Evolutionary conservation across 2,113 vertebrate species (phyloP), one percentile per base, ranked within the genome.

Genomic region (Ardeotis arabs): DNA sequence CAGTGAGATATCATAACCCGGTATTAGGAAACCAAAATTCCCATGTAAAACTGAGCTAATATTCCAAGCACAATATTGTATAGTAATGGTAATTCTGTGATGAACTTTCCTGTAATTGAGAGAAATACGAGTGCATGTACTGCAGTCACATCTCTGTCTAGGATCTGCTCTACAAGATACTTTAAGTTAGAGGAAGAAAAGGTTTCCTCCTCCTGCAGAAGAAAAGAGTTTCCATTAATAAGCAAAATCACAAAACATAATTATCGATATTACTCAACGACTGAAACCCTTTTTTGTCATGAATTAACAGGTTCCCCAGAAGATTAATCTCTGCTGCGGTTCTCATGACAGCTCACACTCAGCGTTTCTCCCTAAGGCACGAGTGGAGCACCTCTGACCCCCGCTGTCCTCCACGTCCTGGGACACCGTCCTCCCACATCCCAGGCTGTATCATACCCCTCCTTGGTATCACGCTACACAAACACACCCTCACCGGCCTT

Each of bases 391-490:
- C 44, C 53, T 60, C 23, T 83, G 75, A 87, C 33, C 64, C 22
- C 0, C 0, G 0, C 52, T 56, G 66, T 55, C 77, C 68, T 77
- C 37, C 66, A 28, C 0, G 1, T 59, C 68, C 50, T 78, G 60
- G 55, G 35, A 64, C 85, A 81, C 59, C 2, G 0, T 52, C 45
- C 52, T 78, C 58, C 45, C 68, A 35, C 58, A 47, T 50, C 53
- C 16, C 70, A 33, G 37, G 22, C 31, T 72, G n/a, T 31, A n/a
- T 21, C 4, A 2, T 15, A 31, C 58, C 88, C 52, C 79, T 96
- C 81, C 60, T 79, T 45, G 59, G 63, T 67, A 49, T 25, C 31
- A 14, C 0, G 0, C 78, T 80, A 39, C 33, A 37, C 12, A 62
- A 77, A 74, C 52, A 72, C 79, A 70, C 31, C 67, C 84, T 64